Evolutionary conservation across 2,113 vertebrate genomes (phyloP).

Genomic region (Numida meleagris): DNA sequence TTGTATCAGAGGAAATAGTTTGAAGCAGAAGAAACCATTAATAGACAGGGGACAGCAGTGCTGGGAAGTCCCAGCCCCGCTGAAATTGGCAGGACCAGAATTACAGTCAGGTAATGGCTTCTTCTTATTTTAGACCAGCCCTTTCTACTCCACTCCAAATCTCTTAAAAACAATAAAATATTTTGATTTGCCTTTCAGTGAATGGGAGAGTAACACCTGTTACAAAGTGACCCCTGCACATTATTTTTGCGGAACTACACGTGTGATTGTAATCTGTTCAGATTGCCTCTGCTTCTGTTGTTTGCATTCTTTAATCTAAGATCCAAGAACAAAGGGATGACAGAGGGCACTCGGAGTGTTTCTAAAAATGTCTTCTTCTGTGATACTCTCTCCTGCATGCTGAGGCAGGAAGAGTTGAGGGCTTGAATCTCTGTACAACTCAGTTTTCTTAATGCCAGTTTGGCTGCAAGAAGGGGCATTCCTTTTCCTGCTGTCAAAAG

Average conservation of each 20-base stretch:
- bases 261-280: neutral
- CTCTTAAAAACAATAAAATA: neutral
- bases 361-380: neutral
- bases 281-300: neutral
- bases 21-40: neutral
- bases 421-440: neutral
- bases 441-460: neutral
- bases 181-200: neutral
- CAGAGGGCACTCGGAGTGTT: neutral
- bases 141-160: neutral
- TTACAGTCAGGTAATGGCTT: neutral
- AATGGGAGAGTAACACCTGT: neutral
- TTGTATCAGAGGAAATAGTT: neutral
- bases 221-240: neutral
- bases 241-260: neutral
- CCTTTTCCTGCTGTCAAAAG: neutral
- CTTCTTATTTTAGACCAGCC: neutral
- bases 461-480: neutral
- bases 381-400: neutral
- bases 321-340: neutral
- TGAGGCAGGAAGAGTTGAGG: neutral
- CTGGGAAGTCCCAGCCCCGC: neutral
- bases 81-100: neutral
- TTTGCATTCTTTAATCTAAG: neutral
- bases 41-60: rapidly evolving